Conservation (phyloP, 2,113 vertebrate genomes). For the Trachemys scripta region DNA sequence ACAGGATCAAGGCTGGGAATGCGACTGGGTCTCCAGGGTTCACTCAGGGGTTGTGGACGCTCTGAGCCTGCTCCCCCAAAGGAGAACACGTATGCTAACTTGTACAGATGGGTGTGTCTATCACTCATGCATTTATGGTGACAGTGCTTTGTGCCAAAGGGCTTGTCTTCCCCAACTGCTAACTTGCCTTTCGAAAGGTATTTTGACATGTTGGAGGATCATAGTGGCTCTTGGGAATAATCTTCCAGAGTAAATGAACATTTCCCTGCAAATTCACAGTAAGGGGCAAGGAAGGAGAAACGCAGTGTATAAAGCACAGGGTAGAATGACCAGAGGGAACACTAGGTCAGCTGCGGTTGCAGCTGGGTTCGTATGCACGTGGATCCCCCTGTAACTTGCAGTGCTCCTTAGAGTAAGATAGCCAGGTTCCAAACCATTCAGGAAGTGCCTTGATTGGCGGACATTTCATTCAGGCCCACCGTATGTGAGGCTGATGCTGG, state of each 20-base stretch:
- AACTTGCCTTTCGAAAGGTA: not conserved
- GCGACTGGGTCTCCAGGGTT: not conserved
- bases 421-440: not conserved
- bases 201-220: not conserved
- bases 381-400: not conserved
- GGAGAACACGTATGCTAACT: not conserved
- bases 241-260: not conserved
- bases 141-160: not conserved
- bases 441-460: not conserved
- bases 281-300: not conserved
- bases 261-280: not conserved
- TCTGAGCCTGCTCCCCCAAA: not conserved
- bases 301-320: not conserved
- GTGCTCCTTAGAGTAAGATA: too few relatives aligned
- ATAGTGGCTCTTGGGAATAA: not conserved
- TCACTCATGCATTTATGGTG: not conserved
- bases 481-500: not conserved
- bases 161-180: not conserved
- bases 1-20: not conserved
- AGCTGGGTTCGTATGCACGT: not conserved
- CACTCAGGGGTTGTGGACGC: not conserved
- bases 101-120: not conserved
- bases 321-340: not conserved
- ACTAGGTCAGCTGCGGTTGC: not conserved
- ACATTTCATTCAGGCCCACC: not conserved